Base-by-base conservation (phyloP, 1,140 invertebrate genomes). In the Atopsyche davidsoni region DNA sequence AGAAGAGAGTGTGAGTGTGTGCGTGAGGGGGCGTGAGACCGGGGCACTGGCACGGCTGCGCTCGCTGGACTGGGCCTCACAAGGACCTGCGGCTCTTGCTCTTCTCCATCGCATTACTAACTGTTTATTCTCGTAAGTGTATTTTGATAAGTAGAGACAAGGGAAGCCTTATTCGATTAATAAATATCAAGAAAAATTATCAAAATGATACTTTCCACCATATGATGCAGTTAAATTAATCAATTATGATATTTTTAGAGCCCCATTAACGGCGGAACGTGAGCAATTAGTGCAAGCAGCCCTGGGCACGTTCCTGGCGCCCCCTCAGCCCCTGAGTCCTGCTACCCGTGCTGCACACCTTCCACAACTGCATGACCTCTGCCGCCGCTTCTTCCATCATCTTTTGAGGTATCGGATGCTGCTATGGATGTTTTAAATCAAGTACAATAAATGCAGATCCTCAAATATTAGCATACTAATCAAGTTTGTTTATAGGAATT, bases 371-470 rank as follows among this genome's bases (percentile, higher is more conserved):
- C 68, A 69, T 35, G 68, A 70, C 50, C 56, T 70, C 2, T 68
- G 69, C 2, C 62, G 69, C 25, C 65, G 66, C 25, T 69, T 67
- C 58, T 70, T 67, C 48, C 70, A 71, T 44, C 68, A 71, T 36
- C 48, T 73, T 17, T 56, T 71, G 16, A 67, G 69, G 68, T 70
- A 57, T n/a, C n/a, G n/a, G n/a, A n/a, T n/a, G n/a, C n/a, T n/a
- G n/a, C n/a, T n/a, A n/a, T n/a, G n/a, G n/a, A n/a, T n/a, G n/a
- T n/a, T n/a, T n/a, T n/a, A n/a, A n/a, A n/a, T n/a, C n/a, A n/a
- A n/a, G n/a, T n/a, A n/a, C n/a, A n/a, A n/a, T n/a, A n/a, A n/a
- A n/a, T n/a, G n/a, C n/a, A n/a, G n/a, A n/a, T n/a, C n/a, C n/a
- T n/a, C n/a, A n/a, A n/a, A n/a, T n/a, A n/a, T n/a, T n/a, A n/a